Conservation (phyloP, 2,113 vertebrate species). For the Danio rerio region DNA sequence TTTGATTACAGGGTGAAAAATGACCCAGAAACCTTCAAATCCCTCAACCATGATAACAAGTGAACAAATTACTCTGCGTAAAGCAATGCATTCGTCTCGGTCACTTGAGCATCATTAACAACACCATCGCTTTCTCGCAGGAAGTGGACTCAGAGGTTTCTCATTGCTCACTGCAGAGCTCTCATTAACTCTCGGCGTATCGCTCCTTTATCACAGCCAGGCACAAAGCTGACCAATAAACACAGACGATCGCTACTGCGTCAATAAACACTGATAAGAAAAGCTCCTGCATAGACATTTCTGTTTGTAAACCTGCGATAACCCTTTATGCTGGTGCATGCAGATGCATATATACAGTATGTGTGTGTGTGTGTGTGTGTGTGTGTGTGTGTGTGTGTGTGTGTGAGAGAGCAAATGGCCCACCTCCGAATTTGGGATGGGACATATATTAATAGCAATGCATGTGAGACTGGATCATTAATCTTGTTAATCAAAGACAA, state of each 20-base stretch:
- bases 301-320: slow-evolving; percentile 35
- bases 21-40: neutral
- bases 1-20: neutral
- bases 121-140: slow-evolving; percentile 6
- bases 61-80: neutral
- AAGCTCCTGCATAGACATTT: neutral
- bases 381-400: neutral
- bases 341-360: neutral
- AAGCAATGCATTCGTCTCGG: neutral
- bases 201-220: slow-evolving; percentile 26
- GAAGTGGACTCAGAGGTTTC: slow-evolving; percentile 50
- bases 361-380: slow-evolving; percentile 16
- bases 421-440: neutral
- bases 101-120: neutral
- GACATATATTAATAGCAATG: slow-evolving; percentile 68
- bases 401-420: neutral
- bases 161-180: slow-evolving; percentile 50
- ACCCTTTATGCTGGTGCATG: slow-evolving; percentile 24
- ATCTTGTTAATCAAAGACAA: slow-evolving; percentile 69
- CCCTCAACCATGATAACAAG: neutral
- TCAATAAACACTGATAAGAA: slow-evolving; percentile 45
- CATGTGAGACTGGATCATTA: slow-evolving; percentile 67
- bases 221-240: slow-evolving; percentile 59
- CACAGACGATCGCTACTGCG: slow-evolving; percentile 27
- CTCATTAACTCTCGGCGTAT: slow-evolving; percentile 60